Percentiles rank a stretch among this genome's conserved stretches.
These are phyloP conservation scores for Phymatocera aterrima DNA, from an alignment of 2,888 invertebrate genomes.

Conservation along the genomic window DNA sequence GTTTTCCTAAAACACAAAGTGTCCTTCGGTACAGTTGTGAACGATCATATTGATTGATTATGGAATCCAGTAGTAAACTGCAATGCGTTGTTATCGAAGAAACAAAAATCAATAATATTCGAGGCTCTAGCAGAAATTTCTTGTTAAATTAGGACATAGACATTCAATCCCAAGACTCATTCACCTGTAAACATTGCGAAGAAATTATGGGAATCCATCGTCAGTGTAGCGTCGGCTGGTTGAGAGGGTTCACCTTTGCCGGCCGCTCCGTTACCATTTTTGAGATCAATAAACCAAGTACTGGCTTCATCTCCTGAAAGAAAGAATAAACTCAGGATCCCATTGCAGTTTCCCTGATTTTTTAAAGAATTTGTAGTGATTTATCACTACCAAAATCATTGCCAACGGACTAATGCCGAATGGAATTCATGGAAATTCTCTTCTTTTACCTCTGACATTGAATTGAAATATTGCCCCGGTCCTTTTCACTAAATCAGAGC, in stretches of 20 bases:
- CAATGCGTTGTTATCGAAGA: too few species aligned
- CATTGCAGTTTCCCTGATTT: neutral
- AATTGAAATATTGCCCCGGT: constrained; percentile 92
- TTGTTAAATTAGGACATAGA: neutral
- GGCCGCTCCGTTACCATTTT: constrained; percentile 87
- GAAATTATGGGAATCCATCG: constrained; percentile 88
- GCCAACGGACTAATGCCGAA: neutral
- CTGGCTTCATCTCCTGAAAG: constrained; percentile 81
- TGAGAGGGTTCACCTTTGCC: constrained; percentile 86
- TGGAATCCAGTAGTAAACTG: too few species aligned
- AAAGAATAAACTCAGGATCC: too few species aligned
- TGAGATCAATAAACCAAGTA: constrained; percentile 91
- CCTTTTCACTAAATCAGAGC: constrained; percentile 86
- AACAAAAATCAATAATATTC: neutral
- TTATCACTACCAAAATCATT: neutral
- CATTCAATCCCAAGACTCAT: constrained; percentile 21
- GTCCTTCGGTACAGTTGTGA: neutral
- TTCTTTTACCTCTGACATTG: constrained; percentile 86
- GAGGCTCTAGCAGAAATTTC: neutral
- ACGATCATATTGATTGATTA: neutral
- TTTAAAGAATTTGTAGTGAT: too few species aligned
- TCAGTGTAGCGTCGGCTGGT: constrained; percentile 87
- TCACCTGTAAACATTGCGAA: constrained; percentile 87
- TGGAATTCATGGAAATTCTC: neutral
- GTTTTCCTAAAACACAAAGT: constrained; percentile 79